phyloP scores from a whole-genome alignment of 2,113 vertebrate species.

The Alectura lathami region DNA sequence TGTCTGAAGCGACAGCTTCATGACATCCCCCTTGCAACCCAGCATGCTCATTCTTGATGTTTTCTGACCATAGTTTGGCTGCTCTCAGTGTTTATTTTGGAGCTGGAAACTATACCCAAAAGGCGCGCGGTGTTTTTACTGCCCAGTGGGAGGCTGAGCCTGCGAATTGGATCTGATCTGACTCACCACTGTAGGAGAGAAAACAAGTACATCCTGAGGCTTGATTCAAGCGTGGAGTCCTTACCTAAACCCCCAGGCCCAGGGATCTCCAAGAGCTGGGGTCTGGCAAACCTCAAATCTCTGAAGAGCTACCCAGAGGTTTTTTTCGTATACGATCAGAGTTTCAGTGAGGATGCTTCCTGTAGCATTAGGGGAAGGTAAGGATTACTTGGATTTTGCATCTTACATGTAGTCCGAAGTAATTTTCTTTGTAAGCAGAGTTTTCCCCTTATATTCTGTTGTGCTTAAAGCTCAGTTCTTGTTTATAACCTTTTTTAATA shows the following conservation, averaged over 20 bases:
- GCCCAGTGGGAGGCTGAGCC: slow-evolving; percentile 52
- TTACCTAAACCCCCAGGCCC: slow-evolving; percentile 45
- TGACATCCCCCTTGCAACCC: slow-evolving; percentile 51
- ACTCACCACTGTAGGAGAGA: slow-evolving; percentile 60
- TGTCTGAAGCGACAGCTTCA: slow-evolving; percentile 61
- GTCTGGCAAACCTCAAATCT: neutral
- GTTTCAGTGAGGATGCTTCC: neutral
- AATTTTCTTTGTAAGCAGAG: neutral
- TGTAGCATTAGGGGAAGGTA: neutral
- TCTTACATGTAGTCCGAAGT: neutral
- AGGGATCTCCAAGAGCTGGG: slow-evolving; percentile 17
- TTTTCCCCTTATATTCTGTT: neutral
- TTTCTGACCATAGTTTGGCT: slow-evolving; percentile 56
- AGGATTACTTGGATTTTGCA: neutral
- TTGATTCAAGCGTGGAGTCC: slow-evolving; percentile 36
- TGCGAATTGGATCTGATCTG: slow-evolving; percentile 56
- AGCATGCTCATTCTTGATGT: slow-evolving; percentile 42
- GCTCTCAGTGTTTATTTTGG: slow-evolving; percentile 55
- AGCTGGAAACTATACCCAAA: slow-evolving; percentile 46
- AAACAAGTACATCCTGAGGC: slow-evolving; percentile 68
- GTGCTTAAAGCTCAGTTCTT: neutral
- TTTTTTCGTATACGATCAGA: slow-evolving; percentile 11
- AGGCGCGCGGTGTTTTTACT: slow-evolving; percentile 48
- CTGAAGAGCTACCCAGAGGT: neutral
- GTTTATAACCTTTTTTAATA: neutral